Base-by-base conservation (phyloP, 2,797 vertebrate species). In the Artibeus jamaicensis region DNA sequence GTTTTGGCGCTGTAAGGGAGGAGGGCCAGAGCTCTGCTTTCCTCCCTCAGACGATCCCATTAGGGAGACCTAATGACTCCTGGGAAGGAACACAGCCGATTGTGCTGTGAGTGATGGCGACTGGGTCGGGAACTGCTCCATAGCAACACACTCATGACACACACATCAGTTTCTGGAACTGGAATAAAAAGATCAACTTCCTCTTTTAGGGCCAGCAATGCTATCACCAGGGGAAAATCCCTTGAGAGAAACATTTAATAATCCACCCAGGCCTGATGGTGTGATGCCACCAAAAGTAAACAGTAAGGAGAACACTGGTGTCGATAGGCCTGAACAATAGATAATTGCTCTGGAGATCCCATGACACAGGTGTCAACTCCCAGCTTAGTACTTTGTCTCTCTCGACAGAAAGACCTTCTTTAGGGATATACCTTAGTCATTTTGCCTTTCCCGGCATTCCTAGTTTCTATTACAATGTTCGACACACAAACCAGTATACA, bases 11-110 rank as follows among this genome's bases (percentile, higher is more conserved):
- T 98, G 96, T 68, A 93, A 98, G 93, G 0, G 78, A 96, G 89
- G 0, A 11, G 95, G 95, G 97, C 95, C 0, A 78, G 97, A 94
- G 96, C 94, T 96, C 96, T 89, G 11, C 6, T 93, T 94, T 95
- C 98, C 97, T 97, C 94, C 94, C 88, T 97, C 91, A 95, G 97
- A 95, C 98, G 97, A 97, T 96, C 95, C 79, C 83, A 96, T 97
- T 85, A 97, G 93, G 89, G 96, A 96, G 95, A 97, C 89, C 95
- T 94, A 89, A 57, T 89, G 39, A 15, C 76, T 81, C 78, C 46
- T 46, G 50, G 81, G 94, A 73, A 96, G 84, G 89, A 96, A 85
- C 94, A 89, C 0, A 77, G 86, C 18, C 94, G 62, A 93, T 46
- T 68, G 79, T 95, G 46, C 22, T 71, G 55, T 24, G 42, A 32